Conservation (phyloP, 2,113 vertebrate genomes). For the Gymnogyps californianus region DNA sequence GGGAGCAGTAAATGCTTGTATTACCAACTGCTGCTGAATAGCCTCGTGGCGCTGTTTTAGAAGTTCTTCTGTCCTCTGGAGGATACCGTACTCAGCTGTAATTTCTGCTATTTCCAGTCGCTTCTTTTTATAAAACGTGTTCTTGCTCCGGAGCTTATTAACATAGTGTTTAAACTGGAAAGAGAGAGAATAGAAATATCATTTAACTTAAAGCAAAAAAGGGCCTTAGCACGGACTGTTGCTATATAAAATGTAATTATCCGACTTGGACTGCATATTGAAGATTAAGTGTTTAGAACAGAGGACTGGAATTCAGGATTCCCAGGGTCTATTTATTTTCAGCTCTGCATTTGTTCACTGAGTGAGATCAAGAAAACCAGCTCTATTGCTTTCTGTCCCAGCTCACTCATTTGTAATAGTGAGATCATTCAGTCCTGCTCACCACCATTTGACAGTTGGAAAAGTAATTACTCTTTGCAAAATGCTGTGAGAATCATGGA, state of each 20-base stretch:
- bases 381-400: not conserved
- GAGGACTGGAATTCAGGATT: not conserved
- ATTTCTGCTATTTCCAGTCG: constrained; percentile 86
- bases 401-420: not conserved
- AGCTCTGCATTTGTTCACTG: not conserved
- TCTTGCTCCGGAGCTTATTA: constrained; percentile 89
- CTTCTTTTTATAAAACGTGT: constrained; percentile 87
- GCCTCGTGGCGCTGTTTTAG: constrained; percentile 83
- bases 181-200: not conserved
- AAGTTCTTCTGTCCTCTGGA: constrained; percentile 93
- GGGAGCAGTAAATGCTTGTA: not conserved
- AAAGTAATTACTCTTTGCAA: not conserved
- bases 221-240: not conserved
- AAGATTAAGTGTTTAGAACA: not conserved
- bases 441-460: not conserved
- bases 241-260: not conserved
- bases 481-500: not conserved
- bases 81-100: constrained; percentile 85
- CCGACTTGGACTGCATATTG: not conserved
- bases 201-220: not conserved
- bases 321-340: not conserved
- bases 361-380: not conserved
- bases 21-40: constrained; percentile 90
- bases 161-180: constrained; percentile 89
- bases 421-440: not conserved